Conservation (phyloP, 2,797 vertebrate genomes). For the Notamacropus eugenii region DNA sequence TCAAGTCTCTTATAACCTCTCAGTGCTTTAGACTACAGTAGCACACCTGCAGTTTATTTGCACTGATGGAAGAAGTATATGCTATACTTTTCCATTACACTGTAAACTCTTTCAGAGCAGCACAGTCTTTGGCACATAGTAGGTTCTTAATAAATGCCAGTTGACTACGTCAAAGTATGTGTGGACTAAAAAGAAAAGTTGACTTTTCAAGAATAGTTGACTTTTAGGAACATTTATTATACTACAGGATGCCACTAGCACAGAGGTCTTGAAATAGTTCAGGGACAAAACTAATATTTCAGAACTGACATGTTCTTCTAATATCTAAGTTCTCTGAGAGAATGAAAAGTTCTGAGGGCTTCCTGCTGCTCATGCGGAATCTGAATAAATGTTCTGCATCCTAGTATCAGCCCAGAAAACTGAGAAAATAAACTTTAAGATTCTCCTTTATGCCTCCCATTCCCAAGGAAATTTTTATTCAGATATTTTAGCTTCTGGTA, state of each 20-base stretch:
- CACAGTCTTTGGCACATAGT: neutral
- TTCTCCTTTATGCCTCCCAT: neutral
- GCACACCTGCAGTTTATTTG: neutral
- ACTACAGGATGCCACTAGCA: neutral
- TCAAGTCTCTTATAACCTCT: neutral
- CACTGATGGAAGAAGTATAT: neutral
- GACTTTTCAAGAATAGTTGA: neutral
- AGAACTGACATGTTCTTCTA: neutral
- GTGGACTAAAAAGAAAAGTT: neutral
- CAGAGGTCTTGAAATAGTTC: neutral
- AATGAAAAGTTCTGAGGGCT: neutral
- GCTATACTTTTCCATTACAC: neutral
- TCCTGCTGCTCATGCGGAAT: neutral
- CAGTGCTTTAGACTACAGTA: neutral
- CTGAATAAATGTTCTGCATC: neutral
- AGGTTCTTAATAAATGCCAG: neutral
- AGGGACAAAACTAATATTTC: neutral
- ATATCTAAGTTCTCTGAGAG: neutral
- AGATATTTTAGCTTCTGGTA: neutral
- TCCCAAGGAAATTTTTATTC: conserved; percentile 14
- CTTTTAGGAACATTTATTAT: neutral
- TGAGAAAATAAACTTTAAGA: neutral
- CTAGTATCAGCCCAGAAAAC: neutral
- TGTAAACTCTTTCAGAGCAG: neutral
- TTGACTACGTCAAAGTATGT: neutral